Base-by-base conservation (phyloP, 2,888 invertebrate species). In the Iphiclides podalirius region DNA sequence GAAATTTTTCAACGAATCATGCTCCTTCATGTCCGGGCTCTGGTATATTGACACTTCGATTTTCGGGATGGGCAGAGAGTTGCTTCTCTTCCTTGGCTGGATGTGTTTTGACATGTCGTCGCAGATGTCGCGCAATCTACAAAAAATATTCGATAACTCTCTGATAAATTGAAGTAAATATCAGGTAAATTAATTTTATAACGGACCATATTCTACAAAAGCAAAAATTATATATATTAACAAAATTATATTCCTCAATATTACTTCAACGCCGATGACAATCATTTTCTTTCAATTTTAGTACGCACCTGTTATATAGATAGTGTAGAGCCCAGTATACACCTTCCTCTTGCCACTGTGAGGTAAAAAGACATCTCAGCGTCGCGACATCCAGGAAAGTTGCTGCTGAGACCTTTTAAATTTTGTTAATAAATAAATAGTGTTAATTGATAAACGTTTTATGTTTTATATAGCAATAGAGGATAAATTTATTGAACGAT, bases 261-360 rank as follows among this genome's bases (percentile, higher is more conserved):
- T n/a, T n/a, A n/a, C n/a, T n/a, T n/a, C n/a, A n/a, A n/a, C n/a
- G n/a, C n/a, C n/a, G n/a, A n/a, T n/a, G n/a, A n/a, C n/a, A n/a
- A n/a, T n/a, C n/a, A n/a, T n/a, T n/a, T n/a, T n/a, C n/a, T n/a
- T n/a, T n/a, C n/a, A n/a, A n/a, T n/a, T n/a, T n/a, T n/a, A 13
- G 9, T 20, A 2, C 14, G 6, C 67, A 96, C 96, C 97, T 92
- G 71, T 96, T 96, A 66, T 95, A 95, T 55, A 97, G 88, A 80
- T 95, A 98, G 74, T 96, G 95, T 20, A 99, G 83, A 9, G 97
- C 98, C 99, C 99, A 99, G 76, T 95, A 96, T 8, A 99, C 94
- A 0, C 99, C 99, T 75, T 99, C 98, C 73, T 99, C 98, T 71
- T 96, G 95, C 99, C 99, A 99, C 70, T 98, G 97, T 0, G 96